phyloP scores from a whole-genome alignment of 2,888 invertebrate species.

The Cryptosula pallasiana region DNA sequence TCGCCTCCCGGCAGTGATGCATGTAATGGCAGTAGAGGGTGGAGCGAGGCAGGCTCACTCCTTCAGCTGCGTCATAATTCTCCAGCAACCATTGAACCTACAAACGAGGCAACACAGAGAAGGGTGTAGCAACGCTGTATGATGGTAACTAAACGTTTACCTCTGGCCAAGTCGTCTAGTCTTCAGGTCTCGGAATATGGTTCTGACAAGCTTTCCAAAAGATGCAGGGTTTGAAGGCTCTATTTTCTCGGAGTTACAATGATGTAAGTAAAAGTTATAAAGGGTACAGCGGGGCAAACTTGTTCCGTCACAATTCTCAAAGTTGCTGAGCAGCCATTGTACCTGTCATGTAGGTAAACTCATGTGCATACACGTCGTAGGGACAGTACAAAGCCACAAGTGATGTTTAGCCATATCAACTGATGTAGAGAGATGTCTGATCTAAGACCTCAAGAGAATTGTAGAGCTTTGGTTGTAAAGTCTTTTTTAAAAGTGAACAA shows the following conservation, averaged over 20 bases:
- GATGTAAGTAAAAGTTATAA: conserved; percentile 88
- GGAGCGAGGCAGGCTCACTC: conserved; percentile 84
- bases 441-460: too few relatives aligned
- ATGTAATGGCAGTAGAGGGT: conserved; percentile 95
- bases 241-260: conserved; percentile 73
- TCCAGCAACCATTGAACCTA: conserved; percentile 77
- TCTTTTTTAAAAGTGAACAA: too few relatives aligned
- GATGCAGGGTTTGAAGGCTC: conserved; percentile 96
- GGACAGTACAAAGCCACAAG: too few relatives aligned
- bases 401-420: too few relatives aligned
- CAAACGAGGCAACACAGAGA: conserved; percentile 21
- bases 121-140: conserved; percentile 9
- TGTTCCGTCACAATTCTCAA: conserved; percentile 87
- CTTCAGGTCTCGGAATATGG: conserved; percentile 86
- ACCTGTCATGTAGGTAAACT: too few relatives aligned
- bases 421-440: too few relatives aligned
- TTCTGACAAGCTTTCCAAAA: conserved; percentile 91
- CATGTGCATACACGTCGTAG: too few relatives aligned
- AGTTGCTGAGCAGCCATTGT: conserved; percentile 83
- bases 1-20: conserved; percentile 79
- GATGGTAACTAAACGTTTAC: conserved; percentile 20
- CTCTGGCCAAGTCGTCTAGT: conserved; percentile 81
- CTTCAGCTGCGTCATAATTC: conserved; percentile 97
- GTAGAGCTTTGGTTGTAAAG: too few relatives aligned
- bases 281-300: conserved; percentile 85